Evolutionary conservation across 2,888 invertebrate species (phyloP), one percentile per base, ranked within the genome.

Genomic region (Empis livida): DNA sequence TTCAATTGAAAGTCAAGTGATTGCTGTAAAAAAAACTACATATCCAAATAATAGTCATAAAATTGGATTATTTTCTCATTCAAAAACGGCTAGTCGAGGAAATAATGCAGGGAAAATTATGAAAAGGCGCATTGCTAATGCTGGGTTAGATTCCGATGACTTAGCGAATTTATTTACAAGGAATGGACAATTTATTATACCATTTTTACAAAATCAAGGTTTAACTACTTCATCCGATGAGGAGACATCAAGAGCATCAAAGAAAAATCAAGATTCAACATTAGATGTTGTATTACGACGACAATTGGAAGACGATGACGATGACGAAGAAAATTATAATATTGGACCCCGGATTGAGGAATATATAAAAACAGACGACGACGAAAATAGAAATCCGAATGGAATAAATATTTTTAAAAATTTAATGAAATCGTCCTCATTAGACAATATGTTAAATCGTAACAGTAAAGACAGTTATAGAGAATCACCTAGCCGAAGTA

Each of bases 1-100:
- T 0, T 88, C 88, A 13, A 77, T 88, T 32, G 89, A 89, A 61
- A 88, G 87, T 56, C 86, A 87, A 64, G 72, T 82, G 41, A 64
- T 68, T 44, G 67, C 70, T 5, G 54, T 70, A n/a, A 63, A 68
- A n/a, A 69, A 68, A 53, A 66, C 65, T 3, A 65, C 62, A 3
- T 67, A 63, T 54, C 66, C 68, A 20, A 64, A 65, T 54, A 54
- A 59, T 45, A 65, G 63, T 50, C 66, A 65, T 50, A 66, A 63
- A 54, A 56, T 68, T 30, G 66, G 64, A 8, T 55, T 67, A 8
- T 64, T 68, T 47, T 57, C 67, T 3, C 64, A 67, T 37, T 64
- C 62, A 42, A 64, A 63, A 44, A 60, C 61, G 42, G 59, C 56
- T 13, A 56, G 57, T 44, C 44, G 50, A 30, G 52, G 45, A 31